A percentile compares a stretch with the other conserved stretches of the same genome.
These are phyloP conservation scores for Spisula solida DNA, from an alignment of 2,888 invertebrate genomes.

Conservation along the genomic window DNA sequence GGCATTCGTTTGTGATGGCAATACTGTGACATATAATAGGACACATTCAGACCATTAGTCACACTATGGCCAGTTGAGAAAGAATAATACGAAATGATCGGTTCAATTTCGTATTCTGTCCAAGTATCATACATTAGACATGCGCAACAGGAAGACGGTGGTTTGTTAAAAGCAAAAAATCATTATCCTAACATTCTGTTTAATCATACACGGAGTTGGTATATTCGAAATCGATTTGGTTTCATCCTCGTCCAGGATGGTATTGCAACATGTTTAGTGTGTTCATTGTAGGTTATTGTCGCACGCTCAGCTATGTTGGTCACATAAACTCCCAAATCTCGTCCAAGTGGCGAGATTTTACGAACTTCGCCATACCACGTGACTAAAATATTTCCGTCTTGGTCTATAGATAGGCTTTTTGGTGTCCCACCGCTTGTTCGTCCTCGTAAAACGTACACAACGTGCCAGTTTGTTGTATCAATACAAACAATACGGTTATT, in stretches of 20 bases:
- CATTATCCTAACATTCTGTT: too few species aligned
- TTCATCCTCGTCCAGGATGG: conserved; percentile 35
- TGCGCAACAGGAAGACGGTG: too few species aligned
- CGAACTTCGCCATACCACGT: conserved; percentile 66
- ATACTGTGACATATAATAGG: too few species aligned
- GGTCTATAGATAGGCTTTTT: conserved; percentile 54
- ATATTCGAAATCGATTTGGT: conserved; percentile 47
- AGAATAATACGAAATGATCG: too few species aligned
- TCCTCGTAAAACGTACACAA: conserved; percentile 58
- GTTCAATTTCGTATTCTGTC: too few species aligned
- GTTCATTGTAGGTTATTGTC: conserved; percentile 47
- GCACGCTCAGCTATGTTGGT: conserved; percentile 44
- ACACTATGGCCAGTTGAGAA: too few species aligned
- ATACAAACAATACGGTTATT: conserved; percentile 63
- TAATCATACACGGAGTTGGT: conserved; percentile 12
- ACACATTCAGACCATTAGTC: too few species aligned
- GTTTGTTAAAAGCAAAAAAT: too few species aligned
- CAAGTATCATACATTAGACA: too few species aligned
- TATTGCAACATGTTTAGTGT: conserved; percentile 38
- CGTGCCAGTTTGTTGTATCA: conserved; percentile 59
- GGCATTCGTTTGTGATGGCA: too few species aligned
- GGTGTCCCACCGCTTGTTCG: conserved; percentile 53
- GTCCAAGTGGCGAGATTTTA: conserved; percentile 53
- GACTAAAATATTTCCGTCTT: conserved; percentile 54
- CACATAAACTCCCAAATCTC: conserved; percentile 59